Evolutionary conservation across 2,888 invertebrate species (phyloP).

Genomic region (Drosophila emarginata): DNA sequence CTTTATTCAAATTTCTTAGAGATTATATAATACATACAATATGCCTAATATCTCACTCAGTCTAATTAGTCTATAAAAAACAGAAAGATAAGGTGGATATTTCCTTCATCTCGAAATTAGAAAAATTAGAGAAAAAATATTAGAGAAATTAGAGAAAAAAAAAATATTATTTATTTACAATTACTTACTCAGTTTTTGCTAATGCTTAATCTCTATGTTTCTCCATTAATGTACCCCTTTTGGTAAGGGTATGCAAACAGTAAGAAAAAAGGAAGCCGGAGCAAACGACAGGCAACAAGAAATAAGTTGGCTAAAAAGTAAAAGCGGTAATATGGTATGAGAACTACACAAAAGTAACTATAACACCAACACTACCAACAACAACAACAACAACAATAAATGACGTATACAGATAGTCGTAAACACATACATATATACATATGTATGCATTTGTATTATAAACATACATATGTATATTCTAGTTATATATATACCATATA

Average conservation of each 20-base stretch:
- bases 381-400: not conserved
- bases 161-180: no score
- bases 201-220: no score
- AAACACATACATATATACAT: slow-evolving; percentile 18
- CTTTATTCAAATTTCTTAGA: not conserved
- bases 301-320: slow-evolving; percentile 27
- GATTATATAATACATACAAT: no score
- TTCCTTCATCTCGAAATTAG: no score
- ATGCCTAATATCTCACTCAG: no score
- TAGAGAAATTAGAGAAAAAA: no score
- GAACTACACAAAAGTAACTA: slow-evolving; percentile 15
- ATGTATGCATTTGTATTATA: not conserved
- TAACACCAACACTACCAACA: slow-evolving; percentile 7
- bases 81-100: no score
- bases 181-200: no score
- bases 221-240: not conserved
- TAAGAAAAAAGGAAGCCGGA: slow-evolving; percentile 21
- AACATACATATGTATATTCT: slow-evolving; percentile 1
- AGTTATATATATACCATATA: not conserved
- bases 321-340: slow-evolving; percentile 10
- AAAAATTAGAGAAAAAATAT: no score
- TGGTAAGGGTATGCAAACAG: not conserved
- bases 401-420: slow-evolving; percentile 17
- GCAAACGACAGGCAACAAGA: slow-evolving; percentile 19
- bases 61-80: no score